These are phyloP conservation scores for Bufo gargarizans DNA, from an alignment of 2,113 vertebrate species.

Conservation along the genomic window DNA sequence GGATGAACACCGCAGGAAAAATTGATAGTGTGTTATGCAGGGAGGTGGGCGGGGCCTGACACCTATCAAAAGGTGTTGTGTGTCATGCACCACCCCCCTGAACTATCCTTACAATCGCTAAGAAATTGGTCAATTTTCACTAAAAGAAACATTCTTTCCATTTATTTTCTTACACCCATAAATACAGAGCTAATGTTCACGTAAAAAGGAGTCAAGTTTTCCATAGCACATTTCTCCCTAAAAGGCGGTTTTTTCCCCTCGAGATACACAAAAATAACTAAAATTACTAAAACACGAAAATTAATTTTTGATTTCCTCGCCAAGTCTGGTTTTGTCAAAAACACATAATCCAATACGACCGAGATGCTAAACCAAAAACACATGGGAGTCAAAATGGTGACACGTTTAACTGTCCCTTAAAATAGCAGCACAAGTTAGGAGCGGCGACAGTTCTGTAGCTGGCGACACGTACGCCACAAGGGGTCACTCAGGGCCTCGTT, in stretches of 20 bases:
- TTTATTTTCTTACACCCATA: not conserved
- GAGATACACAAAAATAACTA: not conserved
- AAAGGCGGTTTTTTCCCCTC: not conserved
- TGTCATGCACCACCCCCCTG: no score
- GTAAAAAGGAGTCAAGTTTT: not conserved
- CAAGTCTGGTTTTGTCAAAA: slow-evolving; percentile 9
- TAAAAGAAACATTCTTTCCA: not conserved
- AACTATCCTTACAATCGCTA: not conserved
- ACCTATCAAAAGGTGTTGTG: no score
- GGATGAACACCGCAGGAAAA: no score
- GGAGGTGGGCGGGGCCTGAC: no score
- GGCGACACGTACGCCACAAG: not conserved
- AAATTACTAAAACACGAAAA: slow-evolving; percentile 1
- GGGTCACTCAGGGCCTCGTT: not conserved
- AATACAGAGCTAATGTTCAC: not conserved
- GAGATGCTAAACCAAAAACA: slow-evolving; percentile 11
- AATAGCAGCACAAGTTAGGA: not conserved
- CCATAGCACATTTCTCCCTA: not conserved
- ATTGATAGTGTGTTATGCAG: no score
- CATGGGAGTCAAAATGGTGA: not conserved
- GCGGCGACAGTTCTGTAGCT: not conserved
- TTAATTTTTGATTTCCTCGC: not conserved
- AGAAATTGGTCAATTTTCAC: not conserved
- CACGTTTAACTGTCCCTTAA: not conserved
- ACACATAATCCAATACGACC: not conserved